These are phyloP conservation scores for Tenualosa ilisha DNA, from an alignment of 2,797 vertebrate genomes.

Conservation along the genomic window DNA sequence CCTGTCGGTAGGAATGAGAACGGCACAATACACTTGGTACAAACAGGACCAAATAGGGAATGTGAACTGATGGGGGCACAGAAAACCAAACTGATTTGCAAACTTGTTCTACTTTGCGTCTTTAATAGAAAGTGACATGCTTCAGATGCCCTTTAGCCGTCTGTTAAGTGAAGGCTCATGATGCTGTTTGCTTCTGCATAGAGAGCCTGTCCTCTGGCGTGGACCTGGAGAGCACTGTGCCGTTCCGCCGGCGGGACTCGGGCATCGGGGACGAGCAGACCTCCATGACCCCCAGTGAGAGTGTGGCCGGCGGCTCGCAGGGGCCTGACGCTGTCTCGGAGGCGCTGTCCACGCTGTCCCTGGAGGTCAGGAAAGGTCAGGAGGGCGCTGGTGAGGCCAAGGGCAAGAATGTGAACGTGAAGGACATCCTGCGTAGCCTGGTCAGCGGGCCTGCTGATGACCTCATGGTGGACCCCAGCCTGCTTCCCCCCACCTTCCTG, in stretches of 20 bases:
- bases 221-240: slow-evolving; percentile 73
- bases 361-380: slow-evolving; percentile 85
- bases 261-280: slow-evolving; percentile 81
- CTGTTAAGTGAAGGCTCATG: neutral
- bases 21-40: too few species aligned
- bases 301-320: slow-evolving; percentile 51
- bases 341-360: slow-evolving; percentile 86
- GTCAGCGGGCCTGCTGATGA: slow-evolving; percentile 85
- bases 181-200: slow-evolving; percentile 5
- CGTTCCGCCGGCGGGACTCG: slow-evolving; percentile 79
- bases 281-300: slow-evolving; percentile 62
- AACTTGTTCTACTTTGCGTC: too few species aligned
- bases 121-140: too few species aligned
- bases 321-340: slow-evolving; percentile 92
- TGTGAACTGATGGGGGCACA: too few species aligned
- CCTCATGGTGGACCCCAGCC: slow-evolving; percentile 76
- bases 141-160: slow-evolving; percentile 43
- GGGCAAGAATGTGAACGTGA: slow-evolving; percentile 89
- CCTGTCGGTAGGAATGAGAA: too few species aligned
- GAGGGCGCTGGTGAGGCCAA: slow-evolving; percentile 69
- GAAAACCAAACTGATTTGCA: too few species aligned
- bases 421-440: slow-evolving; percentile 94
- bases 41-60: too few species aligned
- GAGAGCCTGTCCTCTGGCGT: slow-evolving; percentile 58
- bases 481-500: slow-evolving; percentile 85